phyloP scores from a whole-genome alignment of 1,140 invertebrate genomes.

The Tigriopus japonicus region DNA sequence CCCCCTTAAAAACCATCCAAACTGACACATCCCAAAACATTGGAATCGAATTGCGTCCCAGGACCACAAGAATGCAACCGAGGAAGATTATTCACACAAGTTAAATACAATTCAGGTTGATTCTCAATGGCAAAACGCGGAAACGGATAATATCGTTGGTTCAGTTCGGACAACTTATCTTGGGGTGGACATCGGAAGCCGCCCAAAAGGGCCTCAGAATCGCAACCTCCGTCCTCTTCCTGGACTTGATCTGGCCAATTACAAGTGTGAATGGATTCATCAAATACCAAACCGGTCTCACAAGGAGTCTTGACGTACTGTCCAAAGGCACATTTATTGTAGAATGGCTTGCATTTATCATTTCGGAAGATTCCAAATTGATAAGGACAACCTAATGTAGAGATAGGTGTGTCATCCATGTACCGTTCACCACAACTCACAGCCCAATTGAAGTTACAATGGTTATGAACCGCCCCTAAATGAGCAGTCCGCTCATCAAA shows the following conservation, averaged over 20 bases:
- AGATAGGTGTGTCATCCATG: slow-evolving; percentile 45
- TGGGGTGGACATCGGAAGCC: slow-evolving; percentile 1
- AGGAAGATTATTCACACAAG: slow-evolving; percentile 7
- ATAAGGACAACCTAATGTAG: slow-evolving; percentile 14
- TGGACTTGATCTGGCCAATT: slow-evolving; percentile 79
- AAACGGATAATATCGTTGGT: neutral
- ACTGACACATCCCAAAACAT: neutral
- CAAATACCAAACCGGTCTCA: slow-evolving; percentile 67
- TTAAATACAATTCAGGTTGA: neutral
- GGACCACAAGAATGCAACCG: slow-evolving; percentile 5
- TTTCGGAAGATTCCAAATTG: slow-evolving; percentile 63
- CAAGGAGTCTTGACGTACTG: slow-evolving; percentile 54
- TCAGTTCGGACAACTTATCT: neutral
- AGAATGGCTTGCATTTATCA: slow-evolving; percentile 56
- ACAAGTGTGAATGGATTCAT: slow-evolving; percentile 65
- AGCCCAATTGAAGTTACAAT: slow-evolving; percentile 85
- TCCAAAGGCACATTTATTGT: slow-evolving; percentile 65
- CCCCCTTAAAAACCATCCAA: too few relatives aligned
- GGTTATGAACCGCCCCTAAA: slow-evolving; percentile 54
- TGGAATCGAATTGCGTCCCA: neutral
- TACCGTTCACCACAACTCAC: slow-evolving; percentile 68
- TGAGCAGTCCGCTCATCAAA: slow-evolving; percentile 50
- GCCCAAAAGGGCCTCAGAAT: neutral
- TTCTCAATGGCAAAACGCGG: neutral
- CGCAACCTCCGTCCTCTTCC: neutral